A percentile compares a stretch with the other conserved stretches of the same genome.
Conservation (phyloP, 2,888 invertebrate species). For the Labia minor region DNA sequence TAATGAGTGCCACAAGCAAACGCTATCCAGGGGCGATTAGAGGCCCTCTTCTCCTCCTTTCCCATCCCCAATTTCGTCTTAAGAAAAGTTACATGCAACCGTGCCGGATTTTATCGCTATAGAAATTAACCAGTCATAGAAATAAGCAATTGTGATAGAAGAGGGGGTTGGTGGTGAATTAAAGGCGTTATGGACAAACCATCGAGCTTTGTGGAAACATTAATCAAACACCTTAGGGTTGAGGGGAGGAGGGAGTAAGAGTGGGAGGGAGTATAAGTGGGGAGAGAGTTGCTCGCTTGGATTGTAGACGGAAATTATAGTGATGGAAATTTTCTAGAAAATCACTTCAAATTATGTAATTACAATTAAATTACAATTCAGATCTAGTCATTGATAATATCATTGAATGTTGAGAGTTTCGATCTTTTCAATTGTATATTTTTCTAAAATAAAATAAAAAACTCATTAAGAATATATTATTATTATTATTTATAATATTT, state of each 20-base stretch:
- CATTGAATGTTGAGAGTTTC: not conserved
- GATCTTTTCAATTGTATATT: too few species aligned
- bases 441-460: too few species aligned
- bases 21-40: slow-evolving; percentile 13
- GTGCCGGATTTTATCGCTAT: not conserved
- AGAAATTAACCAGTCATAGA: slow-evolving; percentile 13
- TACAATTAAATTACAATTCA: not conserved
- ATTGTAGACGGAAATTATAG: not conserved
- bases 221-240: not conserved
- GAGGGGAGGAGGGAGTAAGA: not conserved
- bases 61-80: not conserved
- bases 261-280: too few species aligned
- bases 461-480: too few species aligned
- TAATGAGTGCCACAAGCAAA: slow-evolving; percentile 13
- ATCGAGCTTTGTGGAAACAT: not conserved
- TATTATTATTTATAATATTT: too few species aligned
- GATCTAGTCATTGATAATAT: not conserved
- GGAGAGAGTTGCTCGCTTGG: too few species aligned
- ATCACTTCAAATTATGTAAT: slow-evolving; percentile 13
- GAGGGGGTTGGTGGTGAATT: not conserved
- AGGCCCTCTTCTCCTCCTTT: not conserved
- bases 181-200: slow-evolving; percentile 7
- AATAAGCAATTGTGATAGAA: not conserved
- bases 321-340: slow-evolving; percentile 13
- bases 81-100: not conserved